Conservation (phyloP, 2,888 invertebrate species). For the Caenorhabditis macrosperma region DNA sequence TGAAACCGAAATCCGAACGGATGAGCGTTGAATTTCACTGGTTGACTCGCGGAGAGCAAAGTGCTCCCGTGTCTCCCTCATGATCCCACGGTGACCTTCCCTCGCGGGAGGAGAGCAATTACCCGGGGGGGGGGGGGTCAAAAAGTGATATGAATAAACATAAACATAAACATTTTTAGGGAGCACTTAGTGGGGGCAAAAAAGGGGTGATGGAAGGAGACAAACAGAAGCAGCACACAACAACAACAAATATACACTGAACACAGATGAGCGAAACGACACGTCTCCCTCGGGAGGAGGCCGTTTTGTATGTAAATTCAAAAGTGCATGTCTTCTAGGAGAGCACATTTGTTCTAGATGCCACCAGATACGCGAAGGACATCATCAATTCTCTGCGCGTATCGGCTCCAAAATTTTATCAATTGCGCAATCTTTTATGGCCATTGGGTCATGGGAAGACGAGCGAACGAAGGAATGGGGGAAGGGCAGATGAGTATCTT, state of each 20-base stretch:
- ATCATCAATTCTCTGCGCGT: conserved; percentile 35
- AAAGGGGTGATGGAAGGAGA: no score
- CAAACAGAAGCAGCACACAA: background rate
- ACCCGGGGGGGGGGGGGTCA: background rate
- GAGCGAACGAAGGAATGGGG: background rate
- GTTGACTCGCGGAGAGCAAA: no score
- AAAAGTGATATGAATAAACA: background rate
- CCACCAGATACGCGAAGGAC: conserved; percentile 29
- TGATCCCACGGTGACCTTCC: no score
- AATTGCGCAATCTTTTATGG: conserved; percentile 62
- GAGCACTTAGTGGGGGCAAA: no score
- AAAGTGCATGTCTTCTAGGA: conserved; percentile 43
- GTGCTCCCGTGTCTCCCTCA: no score
- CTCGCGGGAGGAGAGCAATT: background rate
- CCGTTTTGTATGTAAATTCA: conserved; percentile 41
- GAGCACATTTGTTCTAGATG: conserved; percentile 10
- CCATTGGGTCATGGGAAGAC: conserved; percentile 37
- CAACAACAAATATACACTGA: conserved; percentile 13
- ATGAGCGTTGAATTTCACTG: conserved; percentile 11
- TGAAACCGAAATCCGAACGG: conserved; percentile 9
- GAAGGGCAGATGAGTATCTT: conserved; percentile 44
- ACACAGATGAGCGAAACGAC: conserved; percentile 5
- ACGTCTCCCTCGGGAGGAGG: background rate
- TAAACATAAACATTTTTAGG: conserved; percentile 12
- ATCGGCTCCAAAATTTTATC: conserved; percentile 48